Conservation (phyloP, 2,113 vertebrate species). For the Origma solitaria region DNA sequence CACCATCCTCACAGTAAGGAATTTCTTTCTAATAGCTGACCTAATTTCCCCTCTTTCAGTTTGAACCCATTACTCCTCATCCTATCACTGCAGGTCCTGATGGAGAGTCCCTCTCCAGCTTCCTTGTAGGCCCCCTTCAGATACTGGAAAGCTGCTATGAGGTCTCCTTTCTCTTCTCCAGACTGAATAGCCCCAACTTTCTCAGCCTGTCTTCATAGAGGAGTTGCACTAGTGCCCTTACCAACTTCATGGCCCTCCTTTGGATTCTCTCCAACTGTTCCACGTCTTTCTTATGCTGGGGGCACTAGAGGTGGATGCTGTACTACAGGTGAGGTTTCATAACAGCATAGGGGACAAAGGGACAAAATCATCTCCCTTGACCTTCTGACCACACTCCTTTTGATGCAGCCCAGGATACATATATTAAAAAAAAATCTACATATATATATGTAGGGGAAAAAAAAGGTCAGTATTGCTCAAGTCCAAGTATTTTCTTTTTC, state of each 20-base stretch:
- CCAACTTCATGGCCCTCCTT: background rate
- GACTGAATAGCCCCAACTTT: background rate
- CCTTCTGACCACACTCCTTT: background rate
- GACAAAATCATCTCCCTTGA: background rate
- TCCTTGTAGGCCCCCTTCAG: background rate
- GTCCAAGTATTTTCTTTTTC: background rate
- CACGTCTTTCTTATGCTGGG: background rate
- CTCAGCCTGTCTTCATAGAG: background rate
- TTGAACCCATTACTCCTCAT: background rate
- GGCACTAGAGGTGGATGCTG: background rate
- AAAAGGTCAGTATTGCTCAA: background rate
- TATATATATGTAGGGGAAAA: background rate
- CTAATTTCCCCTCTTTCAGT: background rate
- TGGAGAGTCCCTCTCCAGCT: background rate
- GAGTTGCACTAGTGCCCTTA: background rate
- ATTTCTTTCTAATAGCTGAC: background rate
- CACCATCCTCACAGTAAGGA: background rate
- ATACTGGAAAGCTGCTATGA: background rate
- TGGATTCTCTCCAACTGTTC: background rate
- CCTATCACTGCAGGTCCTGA: background rate
- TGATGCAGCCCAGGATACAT: background rate
- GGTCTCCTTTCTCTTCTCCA: background rate
- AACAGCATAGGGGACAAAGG: background rate
- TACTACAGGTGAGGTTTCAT: background rate
- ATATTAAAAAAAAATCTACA: background rate